These are phyloP conservation scores for Mythimna loreyi DNA, from an alignment of 2,888 invertebrate genomes.

Conservation along the genomic window DNA sequence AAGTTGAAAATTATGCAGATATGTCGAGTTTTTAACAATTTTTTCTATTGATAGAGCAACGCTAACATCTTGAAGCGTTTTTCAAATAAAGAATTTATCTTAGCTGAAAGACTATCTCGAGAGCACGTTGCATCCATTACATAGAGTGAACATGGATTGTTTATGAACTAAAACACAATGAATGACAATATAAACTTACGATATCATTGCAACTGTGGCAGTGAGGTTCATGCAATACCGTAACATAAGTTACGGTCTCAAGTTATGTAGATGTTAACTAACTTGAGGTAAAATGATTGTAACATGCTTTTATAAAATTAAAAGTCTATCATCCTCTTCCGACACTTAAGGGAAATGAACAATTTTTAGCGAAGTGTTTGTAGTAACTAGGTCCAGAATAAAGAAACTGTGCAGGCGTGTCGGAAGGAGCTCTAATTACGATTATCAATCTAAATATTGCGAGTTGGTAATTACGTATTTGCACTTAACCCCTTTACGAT, in stretches of 20 bases:
- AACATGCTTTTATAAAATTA: conserved; percentile 43
- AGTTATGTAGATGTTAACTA: conserved; percentile 61
- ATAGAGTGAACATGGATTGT: conserved; percentile 62
- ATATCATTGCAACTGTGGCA: conserved; percentile 63
- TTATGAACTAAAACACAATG: conserved; percentile 50
- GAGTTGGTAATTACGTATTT: conserved; percentile 66
- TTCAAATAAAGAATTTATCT: conserved; percentile 37
- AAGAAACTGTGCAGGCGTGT: conserved; percentile 38
- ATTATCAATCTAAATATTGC: conserved; percentile 56
- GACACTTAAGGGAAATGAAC: conserved; percentile 42
- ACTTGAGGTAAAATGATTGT: conserved; percentile 66
- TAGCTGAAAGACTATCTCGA: conserved; percentile 52
- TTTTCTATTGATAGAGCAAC: neutral
- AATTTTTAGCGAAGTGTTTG: conserved; percentile 40
- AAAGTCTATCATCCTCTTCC: conserved; percentile 32
- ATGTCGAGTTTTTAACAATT: neutral
- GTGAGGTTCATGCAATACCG: conserved; percentile 62
- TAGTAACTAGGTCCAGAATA: conserved; percentile 21
- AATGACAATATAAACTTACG: conserved; percentile 54
- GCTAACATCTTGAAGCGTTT: conserved; percentile 4
- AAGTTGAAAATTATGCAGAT: neutral
- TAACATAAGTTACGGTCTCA: conserved; percentile 74
- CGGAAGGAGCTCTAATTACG: conserved; percentile 42
- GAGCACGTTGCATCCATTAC: conserved; percentile 58
- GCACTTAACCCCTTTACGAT: conserved; percentile 68